Evolutionary conservation across 2,113 vertebrate species (phyloP), one percentile per base, ranked within the genome.

Genomic region (Cricetomys ansorgei): DNA sequence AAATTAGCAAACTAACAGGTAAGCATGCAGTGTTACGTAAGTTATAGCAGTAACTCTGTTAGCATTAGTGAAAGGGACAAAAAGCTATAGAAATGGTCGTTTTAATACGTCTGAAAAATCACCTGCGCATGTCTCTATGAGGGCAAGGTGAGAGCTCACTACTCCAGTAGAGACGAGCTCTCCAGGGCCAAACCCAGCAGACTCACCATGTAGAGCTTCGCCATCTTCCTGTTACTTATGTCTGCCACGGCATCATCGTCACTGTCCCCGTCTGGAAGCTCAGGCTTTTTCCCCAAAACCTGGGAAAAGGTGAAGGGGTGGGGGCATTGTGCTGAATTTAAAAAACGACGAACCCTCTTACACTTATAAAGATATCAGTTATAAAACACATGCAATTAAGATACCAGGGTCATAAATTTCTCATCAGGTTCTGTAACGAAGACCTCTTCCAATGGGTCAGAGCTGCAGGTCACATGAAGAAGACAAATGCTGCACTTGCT

Each of bases 171-270:
- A 25, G 31, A 53, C 7, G 55, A 7, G 48, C 17, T 25, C 87
- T 29, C 48, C 21, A 11, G 3, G 0, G 23, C 29, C 11, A 25
- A 37, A 7, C 10, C 59, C 16, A 29, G 2, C 10, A 29, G 23
- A 12, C 98, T 98, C 98, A 99, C 99, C 99, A 99, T 99, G 69
- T 99, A 99, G 0, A 99, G 98, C 96, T 99, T 99, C 31, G 99
- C 99, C 37, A 99, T 99, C 97, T 98, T 99, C 97, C 99, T 99
- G 97, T 99, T 99, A 31, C 97, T 98, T 43, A 99, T n/a, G 92
- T 99, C 99, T 0, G 99, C 99, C 34, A 87, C 17, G 0, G 73
- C 96, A 83, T 99, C 99, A 0, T 99, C 99, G 37, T 98, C 98
- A 10, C 98, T 99, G 70, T 89, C 96, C 59, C 99, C 98, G 0